Percentiles rank a stretch among this genome's conserved stretches.
These are phyloP conservation scores for Xerus rutilus DNA, from an alignment of 2,797 vertebrate genomes.

Conservation along the genomic window DNA sequence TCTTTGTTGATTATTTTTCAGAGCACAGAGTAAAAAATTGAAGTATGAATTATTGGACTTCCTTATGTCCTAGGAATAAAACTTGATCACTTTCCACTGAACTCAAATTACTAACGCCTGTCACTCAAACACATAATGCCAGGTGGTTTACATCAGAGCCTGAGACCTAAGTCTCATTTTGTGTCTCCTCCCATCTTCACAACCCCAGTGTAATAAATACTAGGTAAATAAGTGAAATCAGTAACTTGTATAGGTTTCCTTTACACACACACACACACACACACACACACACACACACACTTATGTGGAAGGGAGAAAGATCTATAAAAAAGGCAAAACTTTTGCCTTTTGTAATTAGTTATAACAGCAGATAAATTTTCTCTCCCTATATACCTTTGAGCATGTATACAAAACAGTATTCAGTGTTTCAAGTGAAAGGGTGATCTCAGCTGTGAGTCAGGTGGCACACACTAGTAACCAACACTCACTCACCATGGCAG, in stretches of 20 bases:
- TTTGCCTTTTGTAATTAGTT: neutral
- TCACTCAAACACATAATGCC: neutral
- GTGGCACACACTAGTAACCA: neutral
- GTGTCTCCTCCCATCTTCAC: neutral
- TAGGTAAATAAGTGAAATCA: neutral
- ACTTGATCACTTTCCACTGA: neutral
- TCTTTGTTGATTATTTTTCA: conserved; percentile 21
- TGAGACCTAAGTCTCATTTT: too few species aligned
- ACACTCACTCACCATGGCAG: neutral
- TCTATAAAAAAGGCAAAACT: neutral
- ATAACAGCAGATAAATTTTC: neutral
- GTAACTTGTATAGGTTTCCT: neutral
- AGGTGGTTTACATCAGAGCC: neutral
- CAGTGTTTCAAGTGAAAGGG: neutral
- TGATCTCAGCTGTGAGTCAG: neutral
- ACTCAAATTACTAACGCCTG: neutral
- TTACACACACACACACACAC: neutral
- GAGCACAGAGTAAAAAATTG: neutral
- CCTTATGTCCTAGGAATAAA: neutral
- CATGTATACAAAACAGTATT: neutral
- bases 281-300: neutral
- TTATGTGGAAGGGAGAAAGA: neutral
- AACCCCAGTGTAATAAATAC: neutral
- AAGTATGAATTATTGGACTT: neutral
- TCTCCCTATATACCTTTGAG: neutral